Evolutionary conservation across 1,140 invertebrate species (phyloP).

Genomic region (Tetragonula clypearis): DNA sequence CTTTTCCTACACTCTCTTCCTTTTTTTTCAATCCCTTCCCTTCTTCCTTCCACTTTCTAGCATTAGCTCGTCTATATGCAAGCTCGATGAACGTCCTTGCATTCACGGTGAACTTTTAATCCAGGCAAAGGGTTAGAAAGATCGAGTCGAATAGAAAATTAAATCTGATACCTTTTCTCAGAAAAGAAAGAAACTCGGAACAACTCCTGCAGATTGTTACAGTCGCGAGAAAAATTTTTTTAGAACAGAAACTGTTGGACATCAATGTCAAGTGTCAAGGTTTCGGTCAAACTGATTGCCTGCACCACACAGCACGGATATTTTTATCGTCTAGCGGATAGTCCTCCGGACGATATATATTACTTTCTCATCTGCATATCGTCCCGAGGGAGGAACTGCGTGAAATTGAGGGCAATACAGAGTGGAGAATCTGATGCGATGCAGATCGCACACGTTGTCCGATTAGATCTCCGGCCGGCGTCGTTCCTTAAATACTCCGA

Average conservation of each 20-base stretch:
- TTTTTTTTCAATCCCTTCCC: neutral
- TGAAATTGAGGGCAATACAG: conserved; percentile 35
- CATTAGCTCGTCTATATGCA: neutral
- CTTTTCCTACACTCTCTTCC: neutral
- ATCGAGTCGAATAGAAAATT: neutral
- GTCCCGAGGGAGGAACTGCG: conserved; percentile 36
- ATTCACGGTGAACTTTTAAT: conserved; percentile 5
- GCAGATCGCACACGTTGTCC: conserved; percentile 8
- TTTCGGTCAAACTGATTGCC: conserved; percentile 12
- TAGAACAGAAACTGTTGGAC: neutral
- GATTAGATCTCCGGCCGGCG: neutral
- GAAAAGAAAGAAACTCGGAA: neutral
- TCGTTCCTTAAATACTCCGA: neutral
- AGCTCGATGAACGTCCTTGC: neutral
- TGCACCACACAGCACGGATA: neutral
- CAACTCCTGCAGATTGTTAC: neutral
- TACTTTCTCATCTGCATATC: conserved; percentile 29
- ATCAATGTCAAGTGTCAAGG: conserved; percentile 31
- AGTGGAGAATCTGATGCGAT: neutral
- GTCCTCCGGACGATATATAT: conserved; percentile 20
- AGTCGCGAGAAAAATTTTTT: neutral
- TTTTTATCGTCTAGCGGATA: conserved; percentile 12
- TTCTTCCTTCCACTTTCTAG: neutral
- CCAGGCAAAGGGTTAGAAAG: conserved; percentile 10
- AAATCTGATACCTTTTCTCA: conserved; percentile 12